Evolutionary conservation across 2,888 invertebrate genomes (phyloP), one percentile per base, ranked within the genome.

Genomic region (Heliothis peltigera): DNA sequence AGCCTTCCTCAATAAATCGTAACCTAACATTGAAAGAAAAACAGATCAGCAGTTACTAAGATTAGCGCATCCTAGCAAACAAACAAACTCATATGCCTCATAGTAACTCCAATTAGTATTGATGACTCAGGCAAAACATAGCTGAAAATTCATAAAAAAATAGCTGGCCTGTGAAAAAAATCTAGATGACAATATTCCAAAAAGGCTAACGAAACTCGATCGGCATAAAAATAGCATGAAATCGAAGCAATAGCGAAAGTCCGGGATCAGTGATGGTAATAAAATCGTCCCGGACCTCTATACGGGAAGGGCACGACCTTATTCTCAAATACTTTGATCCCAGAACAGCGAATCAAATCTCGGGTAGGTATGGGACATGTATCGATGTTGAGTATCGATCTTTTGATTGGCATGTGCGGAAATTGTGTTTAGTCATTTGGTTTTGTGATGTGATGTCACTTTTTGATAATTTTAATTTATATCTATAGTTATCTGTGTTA

Each of bases 241-340:
- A 73, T 69, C 47, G 57, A 47, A 63, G 66, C 76, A 79, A 74
- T 74, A 76, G 46, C 64, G 44, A 57, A 55, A 60, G 43, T 52
- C 61, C 22, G 10, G 79, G 76, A 76, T 79, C 79, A 69, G 64
- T 63, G 58, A 18, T 39, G 69, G 70, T 71, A 79, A 79, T 80
- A 75, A 75, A 80, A 77, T 75, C 70, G 71, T 60, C 69, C 69
- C 66, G 49, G 57, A 67, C 70, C 76, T 67, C 53, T 69, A 62
- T 56, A 60, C 52, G 49, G 56, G 59, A 79, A 79, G 73, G 74
- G 68, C 68, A 60, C 59, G 79, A 79, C 79, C 79, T 70, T 78
- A 70, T 75, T 79, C 70, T 71, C 61, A 65, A 75, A 80, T 75
- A 75, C 80, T 70, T 77, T 79, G 80, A 79, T 79, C 79, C 77